Evolutionary conservation across 2,888 invertebrate species (phyloP), one percentile per base, ranked within the genome.

Genomic region (Graphium colonna): DNA sequence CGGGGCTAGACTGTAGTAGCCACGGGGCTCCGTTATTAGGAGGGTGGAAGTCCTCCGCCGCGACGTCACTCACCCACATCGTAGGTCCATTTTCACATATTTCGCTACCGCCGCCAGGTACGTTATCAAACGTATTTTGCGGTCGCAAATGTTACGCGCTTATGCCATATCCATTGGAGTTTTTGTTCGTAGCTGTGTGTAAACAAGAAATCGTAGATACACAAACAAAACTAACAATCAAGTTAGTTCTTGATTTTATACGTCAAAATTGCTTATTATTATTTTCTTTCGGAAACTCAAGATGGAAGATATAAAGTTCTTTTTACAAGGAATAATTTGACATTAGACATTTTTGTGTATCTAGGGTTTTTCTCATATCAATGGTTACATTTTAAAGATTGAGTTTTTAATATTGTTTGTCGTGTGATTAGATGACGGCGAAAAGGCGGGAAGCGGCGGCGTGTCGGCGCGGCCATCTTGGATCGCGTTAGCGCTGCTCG

Each of bases 1-100:
- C 64, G 87, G 86, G 73, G 87, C 87, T 79, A 82, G 82, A 83
- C 76, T 88, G 71, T 89, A 88, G 74, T 72, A 68, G 79, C 76
- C 75, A 65, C 74, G 63, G 71, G 77, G 74, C 77, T 72, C 71
- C 79, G 50, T 60, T 71, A 69, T 68, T 66, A 86, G 85, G 84
- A 81, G 85, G 76, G 65, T 73, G 58, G 61, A 69, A 64, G 69
- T 71, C 81, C 87, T 86, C 86, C 87, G 87, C 83, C 82, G 83
- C 79, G 80, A 69, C 84, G 72, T 73, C 81, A 71, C 71, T 77
- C 79, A 79, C 72, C 75, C 79, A 75, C 78, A 78, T 81, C 78
- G 87, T 87, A 88, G 86, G 89, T 89, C 73, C 75, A 61, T 69
- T 82, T 81, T 77, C 70, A 72, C 76, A 77, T 71, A 69, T 70